A percentile compares a stretch with the other conserved stretches of the same genome.
Conservation (phyloP, 2,797 vertebrate species). For the Darevskia mixta region DNA sequence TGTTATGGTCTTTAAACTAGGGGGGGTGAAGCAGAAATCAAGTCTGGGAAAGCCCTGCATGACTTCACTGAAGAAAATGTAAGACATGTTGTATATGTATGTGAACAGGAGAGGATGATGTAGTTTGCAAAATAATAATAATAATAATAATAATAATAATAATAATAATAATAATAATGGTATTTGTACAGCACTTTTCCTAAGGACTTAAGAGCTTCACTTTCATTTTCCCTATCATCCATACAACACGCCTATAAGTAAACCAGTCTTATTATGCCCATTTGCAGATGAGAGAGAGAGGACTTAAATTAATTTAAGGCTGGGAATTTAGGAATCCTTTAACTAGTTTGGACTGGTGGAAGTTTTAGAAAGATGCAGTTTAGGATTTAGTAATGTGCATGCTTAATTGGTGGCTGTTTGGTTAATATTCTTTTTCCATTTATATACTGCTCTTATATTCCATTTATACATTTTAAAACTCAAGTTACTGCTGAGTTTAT, state of each 20-base stretch:
- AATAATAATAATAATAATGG: neutral
- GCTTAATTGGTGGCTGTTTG: no score
- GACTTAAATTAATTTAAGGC: no score
- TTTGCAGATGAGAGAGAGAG: neutral
- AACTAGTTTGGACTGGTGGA: no score
- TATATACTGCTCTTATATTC: no score
- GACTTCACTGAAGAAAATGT: neutral
- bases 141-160: neutral
- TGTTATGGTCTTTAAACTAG: neutral
- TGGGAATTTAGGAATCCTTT: no score
- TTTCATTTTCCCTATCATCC: neutral
- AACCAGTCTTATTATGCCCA: neutral
- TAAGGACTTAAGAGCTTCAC: neutral
- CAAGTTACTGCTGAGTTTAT: no score
- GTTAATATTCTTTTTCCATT: no score
- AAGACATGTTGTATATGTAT: neutral
- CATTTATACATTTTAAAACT: no score
- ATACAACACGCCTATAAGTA: neutral
- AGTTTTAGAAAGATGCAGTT: no score
- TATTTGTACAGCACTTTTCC: neutral
- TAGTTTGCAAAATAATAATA: neutral
- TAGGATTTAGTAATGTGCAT: no score
- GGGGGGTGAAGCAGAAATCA: neutral
- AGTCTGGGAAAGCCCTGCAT: neutral
- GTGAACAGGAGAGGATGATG: neutral